Evolutionary conservation across 2,888 invertebrate species (phyloP), one percentile per base, ranked within the genome.

Genomic region (Acronicta leporina): DNA sequence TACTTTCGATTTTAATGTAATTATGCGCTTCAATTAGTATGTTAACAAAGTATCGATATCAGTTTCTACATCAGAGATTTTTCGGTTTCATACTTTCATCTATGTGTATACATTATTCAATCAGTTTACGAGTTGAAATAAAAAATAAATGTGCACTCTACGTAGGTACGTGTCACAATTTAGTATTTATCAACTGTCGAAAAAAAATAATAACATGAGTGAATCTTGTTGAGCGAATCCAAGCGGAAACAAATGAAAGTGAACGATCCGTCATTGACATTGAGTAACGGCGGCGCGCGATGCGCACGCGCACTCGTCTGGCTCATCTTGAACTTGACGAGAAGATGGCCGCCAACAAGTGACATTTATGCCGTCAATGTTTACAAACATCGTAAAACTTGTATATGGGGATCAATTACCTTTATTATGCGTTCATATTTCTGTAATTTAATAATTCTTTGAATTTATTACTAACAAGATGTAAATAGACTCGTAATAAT

Each of bases 281-380:
- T 90, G 88, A 87, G 74, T 81, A 77, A 82, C 78, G 71, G 70
- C 50, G 71, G 70, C 50, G 54, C 51, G 58, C 78, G 83, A 80
- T 79, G 82, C 82, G 85, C 77, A 66, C 49, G 78, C 82, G 75
- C 77, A 73, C 79, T 78, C 70, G 73, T 68, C 62, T 77, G 77
- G 58, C 82, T 91, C 89, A 83, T 92, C 92, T 92, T 92, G 93
- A 92, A 92, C 93, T 93, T 93, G 90, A 62, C 27, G 14, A 66
- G 52, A 82, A 65, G 76, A 82, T 82, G 80, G 70, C 81, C 77
- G 78, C 69, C 65, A 79, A 71, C 86, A 69, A 84, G 75, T 84
- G 85, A 84, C 85, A 87, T 87, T 88, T 83, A 81, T 70, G 64
- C 62, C 46, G 60, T 51, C 50, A 62, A 49, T 79, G 72, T 80